Conservation (phyloP, 2,888 invertebrate genomes). For the Watsonalla cultraria region DNA sequence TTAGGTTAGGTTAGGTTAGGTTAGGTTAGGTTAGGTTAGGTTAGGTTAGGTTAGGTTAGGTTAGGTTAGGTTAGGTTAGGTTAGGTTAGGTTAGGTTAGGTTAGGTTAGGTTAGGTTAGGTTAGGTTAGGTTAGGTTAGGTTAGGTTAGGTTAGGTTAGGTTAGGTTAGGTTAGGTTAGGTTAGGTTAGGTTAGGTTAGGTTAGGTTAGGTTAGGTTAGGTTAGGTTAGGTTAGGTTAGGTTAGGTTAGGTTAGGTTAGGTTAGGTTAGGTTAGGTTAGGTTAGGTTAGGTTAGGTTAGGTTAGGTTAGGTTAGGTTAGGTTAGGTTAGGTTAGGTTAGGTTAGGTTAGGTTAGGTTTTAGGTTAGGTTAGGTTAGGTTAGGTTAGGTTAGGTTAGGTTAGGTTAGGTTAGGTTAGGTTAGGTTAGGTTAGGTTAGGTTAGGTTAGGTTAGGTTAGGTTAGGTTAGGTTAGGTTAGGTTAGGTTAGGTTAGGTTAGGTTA, state of each 20-base stretch:
- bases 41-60: constrained; percentile 12
- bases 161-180: constrained; percentile 9
- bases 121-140: constrained; percentile 12
- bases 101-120: constrained; percentile 12
- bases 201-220: constrained; percentile 12
- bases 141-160: constrained; percentile 10
- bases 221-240: constrained; percentile 12
- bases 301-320: constrained; percentile 12
- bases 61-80: constrained; percentile 12
- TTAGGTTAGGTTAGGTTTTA: constrained; percentile 8
- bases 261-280: constrained; percentile 11
- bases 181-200: constrained; percentile 12
- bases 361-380: constrained; percentile 8
- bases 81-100: constrained; percentile 12
- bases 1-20: constrained; percentile 12
- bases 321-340: constrained; percentile 13
- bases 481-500: constrained; percentile 9
- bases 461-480: constrained; percentile 8
- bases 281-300: constrained; percentile 10
- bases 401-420: constrained; percentile 5
- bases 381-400: constrained; percentile 5
- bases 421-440: constrained; percentile 4
- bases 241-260: constrained; percentile 12
- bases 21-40: constrained; percentile 12
- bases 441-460: constrained; percentile 10